These are phyloP conservation scores for Calcarius lapponicus DNA, from an alignment of 2,797 vertebrate species.

Conservation along the genomic window DNA sequence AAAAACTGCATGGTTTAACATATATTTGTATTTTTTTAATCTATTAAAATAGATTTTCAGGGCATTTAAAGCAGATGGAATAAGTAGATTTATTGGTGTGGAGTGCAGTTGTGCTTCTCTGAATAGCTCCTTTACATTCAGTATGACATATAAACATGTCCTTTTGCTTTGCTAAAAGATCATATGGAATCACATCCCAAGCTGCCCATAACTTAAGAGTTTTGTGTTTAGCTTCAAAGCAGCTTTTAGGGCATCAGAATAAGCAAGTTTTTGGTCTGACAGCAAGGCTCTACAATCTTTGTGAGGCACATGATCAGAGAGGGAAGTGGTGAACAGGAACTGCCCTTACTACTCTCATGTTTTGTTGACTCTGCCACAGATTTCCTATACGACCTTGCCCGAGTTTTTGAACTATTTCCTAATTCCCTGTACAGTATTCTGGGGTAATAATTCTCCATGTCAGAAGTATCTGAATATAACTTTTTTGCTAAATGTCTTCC, in stretches of 20 bases:
- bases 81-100: background rate
- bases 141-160: background rate
- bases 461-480: background rate
- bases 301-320: background rate
- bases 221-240: background rate
- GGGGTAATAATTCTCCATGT: background rate
- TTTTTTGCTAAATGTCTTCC: background rate
- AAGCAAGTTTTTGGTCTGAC: background rate
- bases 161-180: background rate
- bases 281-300: background rate
- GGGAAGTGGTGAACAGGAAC: background rate
- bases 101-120: background rate
- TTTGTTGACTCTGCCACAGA: background rate
- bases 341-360: background rate
- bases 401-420: conserved; percentile 7
- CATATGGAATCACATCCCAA: background rate
- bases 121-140: background rate
- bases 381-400: background rate
- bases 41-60: background rate
- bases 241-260: background rate
- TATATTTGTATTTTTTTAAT: background rate
- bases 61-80: background rate
- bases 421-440: background rate
- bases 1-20: background rate
- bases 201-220: background rate